Conservation (phyloP, 2,888 invertebrate species). For the Merodon equestris region DNA sequence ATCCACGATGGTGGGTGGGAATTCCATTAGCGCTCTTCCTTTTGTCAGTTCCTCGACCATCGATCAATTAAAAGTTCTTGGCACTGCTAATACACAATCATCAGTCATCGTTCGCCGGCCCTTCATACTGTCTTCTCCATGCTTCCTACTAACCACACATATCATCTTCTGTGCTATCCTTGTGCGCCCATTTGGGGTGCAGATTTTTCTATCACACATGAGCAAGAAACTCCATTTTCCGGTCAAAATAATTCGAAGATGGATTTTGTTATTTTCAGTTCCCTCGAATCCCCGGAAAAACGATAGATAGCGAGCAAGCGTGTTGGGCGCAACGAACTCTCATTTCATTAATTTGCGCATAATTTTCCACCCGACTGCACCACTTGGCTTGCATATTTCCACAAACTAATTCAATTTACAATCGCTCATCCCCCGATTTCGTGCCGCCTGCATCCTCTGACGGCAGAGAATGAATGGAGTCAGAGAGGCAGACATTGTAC, state of each 20-base stretch:
- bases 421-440: conserved; percentile 42
- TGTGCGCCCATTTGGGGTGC: conserved; percentile 13
- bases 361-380: conserved; percentile 64
- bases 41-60: conserved; percentile 17
- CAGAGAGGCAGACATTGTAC: not conserved
- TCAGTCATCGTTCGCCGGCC: conserved; percentile 38
- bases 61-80: conserved; percentile 43
- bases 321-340: conserved; percentile 25
- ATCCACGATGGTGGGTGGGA: too few relatives aligned
- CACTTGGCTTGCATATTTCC: conserved; percentile 55
- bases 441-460: not conserved
- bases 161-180: too few relatives aligned
- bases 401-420: conserved; percentile 64
- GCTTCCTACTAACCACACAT: conserved; percentile 1
- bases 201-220: not conserved
- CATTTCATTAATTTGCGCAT: conserved; percentile 66
- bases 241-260: conserved; percentile 45
- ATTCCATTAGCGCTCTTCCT: too few relatives aligned
- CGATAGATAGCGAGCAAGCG: not conserved
- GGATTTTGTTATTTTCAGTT: conserved; percentile 22
- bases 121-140: not conserved
- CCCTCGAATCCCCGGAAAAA: not conserved
- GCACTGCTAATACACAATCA: conserved; percentile 23
- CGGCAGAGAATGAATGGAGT: too few relatives aligned
- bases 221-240: conserved; percentile 40